phyloP scores from a whole-genome alignment of 2,888 invertebrate genomes.

The Macroteleia sp. region DNA sequence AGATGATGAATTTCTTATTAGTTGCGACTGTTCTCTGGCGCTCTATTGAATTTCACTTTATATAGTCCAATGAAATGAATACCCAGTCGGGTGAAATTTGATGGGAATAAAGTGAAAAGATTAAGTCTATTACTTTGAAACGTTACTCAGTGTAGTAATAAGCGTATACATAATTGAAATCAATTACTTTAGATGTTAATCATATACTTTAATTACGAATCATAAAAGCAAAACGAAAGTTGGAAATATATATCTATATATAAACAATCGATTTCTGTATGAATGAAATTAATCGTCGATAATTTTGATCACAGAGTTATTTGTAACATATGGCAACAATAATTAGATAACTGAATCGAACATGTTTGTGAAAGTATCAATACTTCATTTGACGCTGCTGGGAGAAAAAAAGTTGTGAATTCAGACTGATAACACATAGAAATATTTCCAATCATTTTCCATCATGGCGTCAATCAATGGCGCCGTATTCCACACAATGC shows the following conservation, averaged over 20 bases:
- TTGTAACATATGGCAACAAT: too few relatives aligned
- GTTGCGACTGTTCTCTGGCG: too few relatives aligned
- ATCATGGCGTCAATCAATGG: constrained; percentile 26
- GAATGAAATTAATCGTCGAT: too few relatives aligned
- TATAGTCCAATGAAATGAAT: constrained; percentile 19
- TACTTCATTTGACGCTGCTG: constrained; percentile 28
- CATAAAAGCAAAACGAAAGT: too few relatives aligned
- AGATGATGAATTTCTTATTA: too few relatives aligned
- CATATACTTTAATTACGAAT: too few relatives aligned
- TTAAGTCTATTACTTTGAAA: constrained; percentile 15
- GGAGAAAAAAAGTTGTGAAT: constrained; percentile 19
- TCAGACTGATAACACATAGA: constrained; percentile 13
- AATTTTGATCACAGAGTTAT: too few relatives aligned
- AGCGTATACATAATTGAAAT: not conserved
- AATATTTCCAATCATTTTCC: constrained; percentile 41
- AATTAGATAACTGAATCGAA: constrained; percentile 8
- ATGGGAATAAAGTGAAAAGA: constrained; percentile 16
- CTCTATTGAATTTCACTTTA: constrained; percentile 32
- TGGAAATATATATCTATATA: too few relatives aligned
- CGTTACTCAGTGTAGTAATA: constrained; percentile 9
- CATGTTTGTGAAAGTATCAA: constrained; percentile 23
- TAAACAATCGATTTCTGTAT: too few relatives aligned
- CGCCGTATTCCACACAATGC: constrained; percentile 36
- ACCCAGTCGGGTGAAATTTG: constrained; percentile 13
- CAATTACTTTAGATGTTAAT: not conserved